Conservation (phyloP, 2,113 vertebrate species). For the Condylura cristata region DNA sequence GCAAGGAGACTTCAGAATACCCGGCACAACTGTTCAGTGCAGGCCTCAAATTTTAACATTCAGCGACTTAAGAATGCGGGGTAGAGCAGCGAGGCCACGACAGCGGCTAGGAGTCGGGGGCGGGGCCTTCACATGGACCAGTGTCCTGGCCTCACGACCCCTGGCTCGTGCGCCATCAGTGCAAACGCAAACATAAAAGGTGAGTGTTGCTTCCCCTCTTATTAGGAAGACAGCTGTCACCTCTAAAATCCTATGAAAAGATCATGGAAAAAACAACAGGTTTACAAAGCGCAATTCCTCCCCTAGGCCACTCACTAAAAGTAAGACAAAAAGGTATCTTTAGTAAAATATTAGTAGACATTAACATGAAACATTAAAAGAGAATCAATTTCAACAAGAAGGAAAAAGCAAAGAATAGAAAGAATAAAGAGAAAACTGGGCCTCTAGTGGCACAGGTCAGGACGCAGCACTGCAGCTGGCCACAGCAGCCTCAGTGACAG, state of each 20-base stretch:
- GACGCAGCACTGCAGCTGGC: too few species aligned
- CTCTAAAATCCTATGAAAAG: neutral
- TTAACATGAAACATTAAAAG: neutral
- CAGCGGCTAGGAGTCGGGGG: neutral
- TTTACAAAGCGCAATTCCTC: neutral
- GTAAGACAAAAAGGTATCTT: neutral
- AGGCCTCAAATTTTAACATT: neutral
- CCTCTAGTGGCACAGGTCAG: too few species aligned
- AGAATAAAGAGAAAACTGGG: conserved; percentile 22
- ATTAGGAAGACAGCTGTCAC: neutral
- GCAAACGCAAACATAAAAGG: neutral
- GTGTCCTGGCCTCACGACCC: neutral
- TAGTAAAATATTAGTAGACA: neutral
- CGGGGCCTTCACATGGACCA: neutral
- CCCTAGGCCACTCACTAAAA: neutral
- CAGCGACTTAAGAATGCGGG: neutral
- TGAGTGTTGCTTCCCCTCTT: neutral
- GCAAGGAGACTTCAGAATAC: neutral
- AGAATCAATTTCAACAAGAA: neutral
- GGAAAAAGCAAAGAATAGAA: neutral
- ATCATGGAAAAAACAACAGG: neutral
- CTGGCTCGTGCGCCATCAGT: neutral
- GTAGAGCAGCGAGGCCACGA: neutral
- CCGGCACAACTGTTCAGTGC: neutral
- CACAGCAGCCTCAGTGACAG: too few species aligned